A percentile compares a stretch with the other conserved stretches of the same genome.
phyloP scores from a whole-genome alignment of 2,888 invertebrate species.

The Amaurobius ferox region DNA sequence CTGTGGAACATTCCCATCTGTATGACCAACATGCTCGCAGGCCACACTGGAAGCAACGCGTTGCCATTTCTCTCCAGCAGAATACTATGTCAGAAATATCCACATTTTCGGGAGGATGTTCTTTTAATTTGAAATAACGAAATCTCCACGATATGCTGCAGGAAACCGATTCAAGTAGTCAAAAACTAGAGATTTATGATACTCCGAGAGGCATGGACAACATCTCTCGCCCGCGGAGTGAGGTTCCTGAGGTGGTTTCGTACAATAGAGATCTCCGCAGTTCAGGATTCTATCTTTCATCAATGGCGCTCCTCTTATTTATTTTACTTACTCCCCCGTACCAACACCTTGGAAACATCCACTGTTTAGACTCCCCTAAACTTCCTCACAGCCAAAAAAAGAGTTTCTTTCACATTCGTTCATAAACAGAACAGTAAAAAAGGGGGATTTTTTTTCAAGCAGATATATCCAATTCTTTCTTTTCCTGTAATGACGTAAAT shows the following conservation, averaged over 20 bases:
- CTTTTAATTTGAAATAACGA: background rate
- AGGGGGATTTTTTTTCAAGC: too few species aligned
- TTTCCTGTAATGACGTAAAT: too few species aligned
- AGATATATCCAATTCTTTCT: too few species aligned
- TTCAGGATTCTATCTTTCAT: constrained; percentile 41
- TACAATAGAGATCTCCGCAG: constrained; percentile 6
- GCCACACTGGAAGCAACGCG: too few species aligned
- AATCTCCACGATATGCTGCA: background rate
- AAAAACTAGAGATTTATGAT: background rate
- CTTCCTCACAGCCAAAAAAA: background rate
- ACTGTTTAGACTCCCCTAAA: background rate
- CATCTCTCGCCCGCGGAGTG: background rate
- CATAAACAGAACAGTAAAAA: too few species aligned
- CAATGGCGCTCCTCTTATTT: constrained; percentile 35
- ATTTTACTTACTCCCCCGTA: constrained; percentile 49
- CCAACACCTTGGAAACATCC: constrained; percentile 66
- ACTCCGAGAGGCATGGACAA: background rate
- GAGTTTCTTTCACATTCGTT: background rate
- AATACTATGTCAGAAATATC: too few species aligned
- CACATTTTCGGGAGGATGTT: too few species aligned
- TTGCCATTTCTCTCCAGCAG: too few species aligned
- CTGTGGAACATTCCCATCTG: too few species aligned
- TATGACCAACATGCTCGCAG: too few species aligned
- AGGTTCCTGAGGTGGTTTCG: background rate
- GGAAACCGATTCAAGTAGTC: background rate